Evolutionary conservation across 1,140 invertebrate species (phyloP), one percentile per base, ranked within the genome.

Genomic region (Plectrocnemia conspersa): DNA sequence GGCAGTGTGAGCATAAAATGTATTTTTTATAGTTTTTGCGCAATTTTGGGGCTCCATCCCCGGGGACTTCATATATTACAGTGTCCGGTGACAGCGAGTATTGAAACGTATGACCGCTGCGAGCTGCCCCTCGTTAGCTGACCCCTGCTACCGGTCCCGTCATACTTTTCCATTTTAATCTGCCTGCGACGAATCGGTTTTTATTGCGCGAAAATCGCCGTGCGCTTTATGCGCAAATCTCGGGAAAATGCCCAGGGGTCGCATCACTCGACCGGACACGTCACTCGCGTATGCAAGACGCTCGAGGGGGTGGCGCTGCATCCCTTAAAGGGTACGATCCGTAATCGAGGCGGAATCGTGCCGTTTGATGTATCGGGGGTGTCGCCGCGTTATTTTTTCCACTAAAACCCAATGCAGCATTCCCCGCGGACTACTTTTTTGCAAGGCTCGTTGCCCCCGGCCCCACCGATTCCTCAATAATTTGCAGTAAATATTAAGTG

Each of bases 21-120:
- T 61, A 61, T 61, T 61, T 61, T 61, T 61, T 61, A 61, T 61
- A 61, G 59, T 61, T 61, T 61, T 60, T 61, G 56, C 50, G 59
- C 59, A 61, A 61, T 61, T 61, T 61, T 61, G 56, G n/a, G 59
- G 24, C 46, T 27, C 32, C 15, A 27, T 57, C 54, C 50, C 59
- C 32, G 9, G 59, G 54, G 59, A 61, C 40, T 53, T 56, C 54
- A 61, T 61, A 61, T 61, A 61, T 61, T 61, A 61, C 59, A 48
- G 59, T 61, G 59, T 56, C 59, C 59, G 54, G 59, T 57, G 59
- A 61, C 59, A 61, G 59, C 22, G 54, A 25, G 59, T 61, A 61
- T 61, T 61, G 59, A 61, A 61, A 61, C 53, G 59, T 61, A 61
- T 61, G 59, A 61, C 59, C 59, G 54, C 38, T n/a, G 41, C 49